Conservation (phyloP, 2,797 vertebrate species). For the Sciurus carolinensis region DNA sequence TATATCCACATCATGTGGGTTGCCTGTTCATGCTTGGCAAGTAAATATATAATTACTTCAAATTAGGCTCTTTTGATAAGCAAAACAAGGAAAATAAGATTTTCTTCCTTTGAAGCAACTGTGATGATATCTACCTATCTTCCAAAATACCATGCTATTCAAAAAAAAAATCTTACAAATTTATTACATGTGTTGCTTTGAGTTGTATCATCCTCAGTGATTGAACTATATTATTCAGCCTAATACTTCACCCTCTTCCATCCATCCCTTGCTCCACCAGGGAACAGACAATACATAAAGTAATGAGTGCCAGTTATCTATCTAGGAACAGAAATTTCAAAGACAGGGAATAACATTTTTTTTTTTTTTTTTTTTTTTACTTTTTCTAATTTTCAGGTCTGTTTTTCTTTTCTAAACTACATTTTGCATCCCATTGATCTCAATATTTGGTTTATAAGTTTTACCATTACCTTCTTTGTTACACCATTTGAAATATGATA, state of each 20-base stretch:
- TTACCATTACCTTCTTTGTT: conserved; percentile 7
- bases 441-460: neutral
- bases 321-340: conserved; percentile 15
- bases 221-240: neutral
- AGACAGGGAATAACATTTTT: neutral
- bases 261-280: fast-evolving
- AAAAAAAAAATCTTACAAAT: neutral
- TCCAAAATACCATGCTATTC: neutral
- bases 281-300: neutral
- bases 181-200: neutral
- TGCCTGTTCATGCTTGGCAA: neutral
- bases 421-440: neutral
- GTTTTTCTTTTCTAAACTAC: neutral
- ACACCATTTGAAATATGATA: neutral
- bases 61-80: neutral
- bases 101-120: neutral
- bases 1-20: neutral
- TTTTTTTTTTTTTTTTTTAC: neutral
- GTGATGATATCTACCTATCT: neutral
- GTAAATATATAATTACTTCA: neutral
- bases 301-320: neutral
- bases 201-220: neutral
- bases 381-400: neutral
- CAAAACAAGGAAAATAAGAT: neutral
- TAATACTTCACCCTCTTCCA: neutral